These are phyloP conservation scores for Drosophila leonis DNA, from an alignment of 2,888 invertebrate species.

Conservation along the genomic window DNA sequence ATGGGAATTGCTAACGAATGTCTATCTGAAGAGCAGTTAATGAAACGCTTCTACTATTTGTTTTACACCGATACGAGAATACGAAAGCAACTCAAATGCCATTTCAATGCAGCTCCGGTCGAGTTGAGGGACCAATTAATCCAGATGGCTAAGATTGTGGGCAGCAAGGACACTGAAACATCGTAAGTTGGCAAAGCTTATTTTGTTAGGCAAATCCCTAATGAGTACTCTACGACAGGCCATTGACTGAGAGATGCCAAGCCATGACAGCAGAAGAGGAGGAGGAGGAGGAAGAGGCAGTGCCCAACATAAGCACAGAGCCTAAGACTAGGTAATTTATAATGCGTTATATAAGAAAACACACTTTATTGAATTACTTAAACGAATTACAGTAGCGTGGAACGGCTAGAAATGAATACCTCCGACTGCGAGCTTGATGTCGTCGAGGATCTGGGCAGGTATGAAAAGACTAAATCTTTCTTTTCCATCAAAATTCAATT, in stretches of 20 bases:
- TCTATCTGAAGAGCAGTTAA: background rate
- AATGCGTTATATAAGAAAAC: background rate
- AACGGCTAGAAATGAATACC: background rate
- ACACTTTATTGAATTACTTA: background rate
- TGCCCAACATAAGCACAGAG: background rate
- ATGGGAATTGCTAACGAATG: background rate
- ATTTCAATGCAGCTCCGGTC: conserved; percentile 38
- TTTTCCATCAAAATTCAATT: background rate
- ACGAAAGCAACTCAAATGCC: conserved; percentile 15
- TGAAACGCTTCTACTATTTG: conserved; percentile 31
- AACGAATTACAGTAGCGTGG: conserved; percentile 14
- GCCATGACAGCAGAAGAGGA: background rate
- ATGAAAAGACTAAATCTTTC: background rate
- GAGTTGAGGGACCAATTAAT: conserved; percentile 7
- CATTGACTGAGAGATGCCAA: background rate
- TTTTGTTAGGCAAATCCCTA: too few relatives aligned
- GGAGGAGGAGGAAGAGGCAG: background rate
- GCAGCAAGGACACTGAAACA: background rate
- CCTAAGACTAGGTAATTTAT: conserved; percentile 1
- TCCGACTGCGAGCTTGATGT: conserved; percentile 20
- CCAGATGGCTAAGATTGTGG: conserved; percentile 11
- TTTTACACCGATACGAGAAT: conserved; percentile 29
- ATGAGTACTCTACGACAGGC: background rate
- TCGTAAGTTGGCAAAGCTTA: background rate
- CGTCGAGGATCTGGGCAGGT: conserved; percentile 27